Evolutionary conservation across 2,113 vertebrate species (phyloP), one percentile per base, ranked within the genome.

Genomic region (Macrotus californicus): DNA sequence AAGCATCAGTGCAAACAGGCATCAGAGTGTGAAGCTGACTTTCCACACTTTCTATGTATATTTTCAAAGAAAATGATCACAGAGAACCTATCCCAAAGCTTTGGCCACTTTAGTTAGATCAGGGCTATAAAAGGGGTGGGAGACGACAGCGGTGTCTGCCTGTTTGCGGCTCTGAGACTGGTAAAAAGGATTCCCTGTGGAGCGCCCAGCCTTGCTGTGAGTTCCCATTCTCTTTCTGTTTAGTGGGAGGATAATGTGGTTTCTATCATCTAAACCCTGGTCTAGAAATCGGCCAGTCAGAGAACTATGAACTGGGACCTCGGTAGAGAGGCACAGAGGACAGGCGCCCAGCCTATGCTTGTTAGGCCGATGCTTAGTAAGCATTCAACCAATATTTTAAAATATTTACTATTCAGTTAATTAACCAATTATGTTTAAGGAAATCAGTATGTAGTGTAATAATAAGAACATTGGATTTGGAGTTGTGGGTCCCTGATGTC

Each of bases 281-380:
- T 61, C 80, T 80, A 64, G 54, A 77, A 96, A 90, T n/a, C 1
- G 2, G 8, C 36, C 24, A 46, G 8, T 10, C 4, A 31, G 82
- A 43, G 77, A 10, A 36, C 7, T n/a, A 2, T 22, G 26, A 41
- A n/a, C 48, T 56, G 21, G 19, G 21, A 22, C 21, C 52, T 52
- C 39, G 18, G 24, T 39, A 39, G 76, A 22, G 22, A 39, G 13
- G 24, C 16, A 7, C 31, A 31, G 34, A 41, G 8, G 22, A 16
- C 39, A 66, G 3, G 15, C 41, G 22, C 7, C n/a, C 26, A 48
- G 1, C 3, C 22, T 24, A 6, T 3, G 0, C 15, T 66, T 36
- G 13, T 46, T 59, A 46, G n/a, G n/a, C 29, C 77, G 48, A 85
- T 18, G 7, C 18, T 59, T 73, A 67, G 5, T 41, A 46, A 84